Conservation (phyloP, 2,888 invertebrate genomes). For the Cheilosia vernalis region DNA sequence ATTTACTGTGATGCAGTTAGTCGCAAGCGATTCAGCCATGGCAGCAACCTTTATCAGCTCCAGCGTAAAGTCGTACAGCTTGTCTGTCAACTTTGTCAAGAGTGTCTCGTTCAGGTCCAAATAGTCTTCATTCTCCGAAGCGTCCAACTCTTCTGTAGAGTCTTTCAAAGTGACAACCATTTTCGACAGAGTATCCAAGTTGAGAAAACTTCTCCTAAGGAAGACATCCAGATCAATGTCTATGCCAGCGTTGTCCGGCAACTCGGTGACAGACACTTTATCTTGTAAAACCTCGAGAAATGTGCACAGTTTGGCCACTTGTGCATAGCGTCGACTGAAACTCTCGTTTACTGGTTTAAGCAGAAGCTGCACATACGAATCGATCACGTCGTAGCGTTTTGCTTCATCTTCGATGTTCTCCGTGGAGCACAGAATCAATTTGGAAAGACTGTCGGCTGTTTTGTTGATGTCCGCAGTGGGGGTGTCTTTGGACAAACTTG, state of each 20-base stretch:
- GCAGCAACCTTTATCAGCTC: slow-evolving; percentile 78
- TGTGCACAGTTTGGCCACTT: slow-evolving; percentile 77
- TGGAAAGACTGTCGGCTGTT: slow-evolving; percentile 79
- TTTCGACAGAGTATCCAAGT: slow-evolving; percentile 79
- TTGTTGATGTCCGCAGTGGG: slow-evolving; percentile 76
- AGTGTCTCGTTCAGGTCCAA: slow-evolving; percentile 80
- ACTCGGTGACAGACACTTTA: slow-evolving; percentile 71
- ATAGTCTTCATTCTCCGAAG: slow-evolving; percentile 78
- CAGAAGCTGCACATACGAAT: slow-evolving; percentile 76
- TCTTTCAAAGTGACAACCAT: slow-evolving; percentile 75
- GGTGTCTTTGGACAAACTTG: slow-evolving; percentile 64
- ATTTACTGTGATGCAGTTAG: slow-evolving; percentile 70
- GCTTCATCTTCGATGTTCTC: slow-evolving; percentile 78
- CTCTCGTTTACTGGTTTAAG: slow-evolving; percentile 49
- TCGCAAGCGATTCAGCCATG: slow-evolving; percentile 77
- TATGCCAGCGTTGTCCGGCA: slow-evolving; percentile 72
- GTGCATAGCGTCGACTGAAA: slow-evolving; percentile 54
- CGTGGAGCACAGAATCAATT: slow-evolving; percentile 81
- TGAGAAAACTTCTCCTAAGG: slow-evolving; percentile 78
- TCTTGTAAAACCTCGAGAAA: slow-evolving; percentile 78
- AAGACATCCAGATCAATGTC: slow-evolving; percentile 70
- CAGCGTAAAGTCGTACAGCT: slow-evolving; percentile 77
- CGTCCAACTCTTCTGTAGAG: neutral
- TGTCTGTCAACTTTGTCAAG: slow-evolving; percentile 80
- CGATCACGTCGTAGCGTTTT: slow-evolving; percentile 77